These are phyloP conservation scores for Chrysolina haemoptera DNA, from an alignment of 2,888 invertebrate genomes.

Conservation along the genomic window DNA sequence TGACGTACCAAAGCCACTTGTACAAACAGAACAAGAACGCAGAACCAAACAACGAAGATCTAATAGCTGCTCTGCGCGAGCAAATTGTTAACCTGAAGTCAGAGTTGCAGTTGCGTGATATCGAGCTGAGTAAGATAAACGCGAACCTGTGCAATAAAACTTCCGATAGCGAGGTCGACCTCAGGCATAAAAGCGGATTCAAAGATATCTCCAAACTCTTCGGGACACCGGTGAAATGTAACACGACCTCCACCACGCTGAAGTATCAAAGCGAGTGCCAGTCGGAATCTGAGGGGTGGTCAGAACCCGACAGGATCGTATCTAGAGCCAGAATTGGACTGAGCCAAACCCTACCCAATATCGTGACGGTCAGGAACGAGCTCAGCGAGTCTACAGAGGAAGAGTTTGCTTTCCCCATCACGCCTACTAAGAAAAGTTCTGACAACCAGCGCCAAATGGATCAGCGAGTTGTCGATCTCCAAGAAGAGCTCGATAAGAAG, in stretches of 20 bases:
- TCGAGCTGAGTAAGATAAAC: conserved; percentile 62
- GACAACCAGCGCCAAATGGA: conserved; percentile 56
- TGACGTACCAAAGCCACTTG: conserved; percentile 65
- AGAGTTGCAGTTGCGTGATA: conserved; percentile 65
- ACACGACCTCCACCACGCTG: conserved; percentile 56
- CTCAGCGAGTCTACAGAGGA: conserved; percentile 63
- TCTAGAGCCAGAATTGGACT: conserved; percentile 86
- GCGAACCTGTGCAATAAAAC: conserved; percentile 43
- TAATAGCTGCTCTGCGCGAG: conserved; percentile 63
- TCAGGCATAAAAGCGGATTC: conserved; percentile 23
- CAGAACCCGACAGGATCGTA: conserved; percentile 88
- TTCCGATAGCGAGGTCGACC: conserved; percentile 48
- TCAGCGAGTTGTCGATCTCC: conserved; percentile 66
- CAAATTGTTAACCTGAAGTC: conserved; percentile 67
- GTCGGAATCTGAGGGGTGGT: conserved; percentile 89
- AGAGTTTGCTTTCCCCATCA: conserved; percentile 51
- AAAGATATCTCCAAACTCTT: conserved; percentile 41
- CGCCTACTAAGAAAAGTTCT: conserved; percentile 33
- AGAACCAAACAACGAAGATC: conserved; percentile 52
- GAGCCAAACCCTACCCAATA: conserved; percentile 66
- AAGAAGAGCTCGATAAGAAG: conserved; percentile 69
- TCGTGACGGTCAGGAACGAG: conserved; percentile 48
- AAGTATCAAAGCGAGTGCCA: conserved; percentile 63
- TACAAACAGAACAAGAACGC: conserved; percentile 53
- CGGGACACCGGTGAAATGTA: conserved; percentile 48